Percentiles rank a stretch among this genome's conserved stretches.
Conservation (phyloP, 2,888 invertebrate genomes). For the Biston stratarius region DNA sequence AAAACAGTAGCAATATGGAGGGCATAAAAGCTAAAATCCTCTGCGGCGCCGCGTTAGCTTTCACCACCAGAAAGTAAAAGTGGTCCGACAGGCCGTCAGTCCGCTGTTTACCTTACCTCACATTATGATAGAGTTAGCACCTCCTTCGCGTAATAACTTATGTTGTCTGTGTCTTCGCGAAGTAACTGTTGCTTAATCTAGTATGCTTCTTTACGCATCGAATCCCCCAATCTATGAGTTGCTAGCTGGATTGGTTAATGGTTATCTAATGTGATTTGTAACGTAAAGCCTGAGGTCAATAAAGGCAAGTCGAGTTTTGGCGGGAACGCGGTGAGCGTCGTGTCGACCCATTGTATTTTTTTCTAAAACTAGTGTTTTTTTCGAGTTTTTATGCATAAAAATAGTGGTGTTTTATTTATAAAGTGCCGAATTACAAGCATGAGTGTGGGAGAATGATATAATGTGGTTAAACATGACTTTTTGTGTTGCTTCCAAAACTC, state of each 20-base stretch:
- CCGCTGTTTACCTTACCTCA: constrained; percentile 30
- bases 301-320: not conserved
- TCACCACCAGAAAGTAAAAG: constrained; percentile 49
- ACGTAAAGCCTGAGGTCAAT: constrained; percentile 9
- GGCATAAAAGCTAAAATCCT: constrained; percentile 3
- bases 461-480: no score
- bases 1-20: not conserved
- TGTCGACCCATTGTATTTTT: no score
- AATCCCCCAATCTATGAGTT: not conserved
- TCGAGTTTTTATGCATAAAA: no score
- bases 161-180: not conserved
- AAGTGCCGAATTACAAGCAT: no score
- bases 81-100: constrained; percentile 37
- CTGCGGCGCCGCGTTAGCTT: constrained; percentile 9
- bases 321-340: not conserved
- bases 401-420: no score
- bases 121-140: constrained; percentile 36
- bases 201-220: not conserved
- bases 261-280: constrained; percentile 38
- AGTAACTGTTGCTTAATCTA: not conserved
- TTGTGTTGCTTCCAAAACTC: no score
- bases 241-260: constrained; percentile 42
- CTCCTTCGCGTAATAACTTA: constrained; percentile 8
- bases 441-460: no score
- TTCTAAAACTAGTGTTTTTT: no score